Evolutionary conservation across 2,888 invertebrate genomes (phyloP).

Genomic region (Limnephilus marmoratus): DNA sequence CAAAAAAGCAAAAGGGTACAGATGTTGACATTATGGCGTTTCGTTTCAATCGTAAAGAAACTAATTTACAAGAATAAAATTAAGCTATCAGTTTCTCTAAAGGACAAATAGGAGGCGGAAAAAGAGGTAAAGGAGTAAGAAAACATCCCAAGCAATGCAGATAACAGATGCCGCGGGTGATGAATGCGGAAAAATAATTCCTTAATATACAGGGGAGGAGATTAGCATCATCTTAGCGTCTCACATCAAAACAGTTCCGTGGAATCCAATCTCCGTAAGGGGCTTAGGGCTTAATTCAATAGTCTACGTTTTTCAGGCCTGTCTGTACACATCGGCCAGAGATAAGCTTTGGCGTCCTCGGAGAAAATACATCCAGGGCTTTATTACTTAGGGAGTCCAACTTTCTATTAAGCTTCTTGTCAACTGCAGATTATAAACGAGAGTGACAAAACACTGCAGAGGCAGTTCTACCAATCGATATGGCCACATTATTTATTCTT

Average conservation of each 20-base stretch:
- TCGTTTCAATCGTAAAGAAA: not conserved
- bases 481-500: not conserved
- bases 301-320: conserved; percentile 59
- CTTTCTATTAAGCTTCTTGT: conserved; percentile 64
- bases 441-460: conserved; percentile 41
- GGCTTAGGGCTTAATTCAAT: conserved; percentile 64
- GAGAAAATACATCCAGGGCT: conserved; percentile 48
- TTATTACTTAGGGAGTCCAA: conserved; percentile 57
- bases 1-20: not conserved
- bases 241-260: conserved; percentile 63
- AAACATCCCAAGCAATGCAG: not conserved
- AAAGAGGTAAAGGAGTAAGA: not conserved
- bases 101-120: not conserved
- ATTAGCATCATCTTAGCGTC: conserved; percentile 59
- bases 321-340: conserved; percentile 10
- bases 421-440: conserved; percentile 63
- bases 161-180: conserved; percentile 25
- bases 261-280: conserved; percentile 62
- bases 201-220: conserved; percentile 51
- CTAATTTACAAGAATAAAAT: not conserved
- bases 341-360: conserved; percentile 37
- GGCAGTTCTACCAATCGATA: not conserved
- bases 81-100: not conserved
- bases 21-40: not conserved
- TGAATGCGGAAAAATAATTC: conserved; percentile 55